Evolutionary conservation across 2,113 vertebrate genomes (phyloP), one percentile per base, ranked within the genome.

Genomic region (Athene cunicularia): DNA sequence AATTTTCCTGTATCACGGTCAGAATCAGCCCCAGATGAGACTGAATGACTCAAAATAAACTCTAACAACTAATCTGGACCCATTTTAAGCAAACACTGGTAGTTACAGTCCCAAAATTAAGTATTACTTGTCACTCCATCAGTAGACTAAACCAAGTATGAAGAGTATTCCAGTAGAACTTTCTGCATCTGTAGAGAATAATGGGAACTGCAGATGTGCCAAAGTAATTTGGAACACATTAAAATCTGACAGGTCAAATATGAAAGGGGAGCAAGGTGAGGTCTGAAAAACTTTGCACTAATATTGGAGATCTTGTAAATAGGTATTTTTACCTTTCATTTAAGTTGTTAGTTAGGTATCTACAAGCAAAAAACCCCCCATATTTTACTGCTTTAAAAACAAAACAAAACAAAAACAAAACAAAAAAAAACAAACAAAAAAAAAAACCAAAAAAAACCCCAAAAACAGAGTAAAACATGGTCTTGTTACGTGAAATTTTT

Each of bases 21-120:
- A 93, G 30, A 95, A 95, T 72, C 92, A 90, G 82, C 49, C 92
- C 68, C 92, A 86, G 75, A 63, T 90, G 95, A 88, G 59, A 83
- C 6, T 8, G 35, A 92, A 63, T n/a, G 41, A 92, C 55, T 93
- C 77, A 86, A 94, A 94, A 95, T 81, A 91, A 93, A 88, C 41
- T 49, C 28, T 76, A 73, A 92, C 58, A 93, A 92, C 75, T 88
- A 71, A 86, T 62, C 41, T 49, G 75, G 75, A 79, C 30, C 71
- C 22, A 21, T 63, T 92, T 71, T 67, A 94, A 74, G 55, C n/a
- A 63, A 94, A 88, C 14, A 43, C 1, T 6, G 4, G 27, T 59
- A 88, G 59, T 71, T 86, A 45, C 3, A 47, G n/a, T 35, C 63
- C 53, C 73, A 83, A 95, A 95, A 92, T 90, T 70, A 93, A 89